Evolutionary conservation across 2,113 vertebrate species (phyloP).

Genomic region (Cathartes aura): DNA sequence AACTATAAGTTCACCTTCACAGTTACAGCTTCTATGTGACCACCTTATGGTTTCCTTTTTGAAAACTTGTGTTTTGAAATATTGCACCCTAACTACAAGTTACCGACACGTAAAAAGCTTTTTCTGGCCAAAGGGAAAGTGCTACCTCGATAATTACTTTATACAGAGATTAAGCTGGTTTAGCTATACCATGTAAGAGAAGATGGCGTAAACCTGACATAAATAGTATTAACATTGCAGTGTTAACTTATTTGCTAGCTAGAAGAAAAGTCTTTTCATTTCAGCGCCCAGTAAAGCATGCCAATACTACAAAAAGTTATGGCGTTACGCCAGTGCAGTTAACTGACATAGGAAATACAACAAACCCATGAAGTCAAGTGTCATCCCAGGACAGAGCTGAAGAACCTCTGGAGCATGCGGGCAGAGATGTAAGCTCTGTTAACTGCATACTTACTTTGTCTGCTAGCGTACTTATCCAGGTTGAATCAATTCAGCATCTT

Average conservation of each 20-base stretch:
- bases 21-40: neutral
- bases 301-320: neutral
- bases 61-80: neutral
- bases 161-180: neutral
- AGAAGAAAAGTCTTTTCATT: neutral
- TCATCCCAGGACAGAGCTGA: neutral
- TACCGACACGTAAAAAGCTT: neutral
- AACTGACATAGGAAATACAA: neutral
- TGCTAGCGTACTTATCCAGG: neutral
- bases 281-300: neutral
- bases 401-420: neutral
- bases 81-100: neutral
- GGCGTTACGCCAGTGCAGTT: neutral
- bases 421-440: neutral
- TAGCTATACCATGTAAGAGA: neutral
- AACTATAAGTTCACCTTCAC: neutral
- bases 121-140: neutral
- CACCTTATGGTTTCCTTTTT: neutral
- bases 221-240: neutral
- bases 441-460: neutral
- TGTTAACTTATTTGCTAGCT: neutral
- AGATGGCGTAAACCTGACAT: neutral
- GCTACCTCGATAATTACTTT: neutral
- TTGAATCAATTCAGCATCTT: neutral
- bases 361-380: neutral